Evolutionary conservation across 2,113 vertebrate genomes (phyloP), one percentile per base, ranked within the genome.

Genomic region (Addax nasomaculatus): DNA sequence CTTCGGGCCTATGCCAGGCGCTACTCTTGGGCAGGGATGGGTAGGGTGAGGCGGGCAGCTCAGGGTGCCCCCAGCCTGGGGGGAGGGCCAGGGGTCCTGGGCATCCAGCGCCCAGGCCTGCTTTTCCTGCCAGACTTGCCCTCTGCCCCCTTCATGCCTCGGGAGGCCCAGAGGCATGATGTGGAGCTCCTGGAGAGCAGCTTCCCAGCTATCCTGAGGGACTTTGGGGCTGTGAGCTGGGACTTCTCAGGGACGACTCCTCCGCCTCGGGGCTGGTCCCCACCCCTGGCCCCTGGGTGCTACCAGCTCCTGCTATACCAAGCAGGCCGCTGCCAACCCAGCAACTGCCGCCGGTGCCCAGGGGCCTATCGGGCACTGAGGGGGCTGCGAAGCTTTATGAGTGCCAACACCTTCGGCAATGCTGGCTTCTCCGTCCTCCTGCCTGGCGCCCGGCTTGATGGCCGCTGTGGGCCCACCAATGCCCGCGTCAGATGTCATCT

Each of bases 11-110:
- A 99, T 5, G 99, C 99, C 95, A 99, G 99, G 97, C 99, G 99
- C 92, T 99, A 99, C 98, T 99, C 99, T 62, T 99, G 99, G 99
- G 99, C 99, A 33, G 99, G 99, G 87, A 99, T 99, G 99, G 99
- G 99, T 1, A 99, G 99, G 73, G 94, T 98, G 84, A 98, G 98
- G 91, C 89, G 98, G 94, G 99, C 99, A 96, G 97, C 99, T 99
- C 97, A 99, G 99, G 97, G 99, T 98, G 99, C 99, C 98, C 55
- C 96, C 95, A 67, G 97, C 90, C 83, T 80, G 5, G 88, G 89
- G 58, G 96, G 95, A 96, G 93, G 94, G 10, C 58, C 94, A 11
- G 97, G 95, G 3, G 64, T 91, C 81, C 94, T 96, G 25, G 98
- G 99, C 3, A 99, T 99, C 97, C 99, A 99, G 98, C 99, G 99